Evolutionary conservation across 2,888 invertebrate genomes (phyloP).

Genomic region (Acrocera orbiculus): DNA sequence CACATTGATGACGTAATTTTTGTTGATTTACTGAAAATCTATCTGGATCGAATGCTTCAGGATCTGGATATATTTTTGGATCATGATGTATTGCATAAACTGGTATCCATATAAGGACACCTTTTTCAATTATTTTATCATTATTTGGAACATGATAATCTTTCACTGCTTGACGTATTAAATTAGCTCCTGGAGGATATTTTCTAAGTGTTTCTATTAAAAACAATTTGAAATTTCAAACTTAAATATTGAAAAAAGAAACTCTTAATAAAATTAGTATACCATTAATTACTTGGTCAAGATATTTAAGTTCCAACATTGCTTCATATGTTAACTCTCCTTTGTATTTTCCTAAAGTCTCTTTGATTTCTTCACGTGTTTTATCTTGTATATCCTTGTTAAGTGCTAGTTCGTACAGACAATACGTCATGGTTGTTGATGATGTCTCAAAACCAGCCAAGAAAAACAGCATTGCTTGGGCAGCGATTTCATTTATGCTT

Average conservation of each 20-base stretch:
- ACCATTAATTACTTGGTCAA: conserved; percentile 30
- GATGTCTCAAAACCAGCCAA: conserved; percentile 33
- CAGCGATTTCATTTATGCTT: conserved; percentile 22
- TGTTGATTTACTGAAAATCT: conserved; percentile 32
- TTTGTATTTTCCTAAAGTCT: conserved; percentile 18
- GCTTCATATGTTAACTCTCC: conserved; percentile 28
- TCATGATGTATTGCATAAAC: conserved; percentile 36
- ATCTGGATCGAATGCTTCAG: conserved; percentile 38
- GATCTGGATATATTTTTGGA: conserved; percentile 36
- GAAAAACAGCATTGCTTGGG: conserved; percentile 32
- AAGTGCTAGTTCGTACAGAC: conserved; percentile 26
- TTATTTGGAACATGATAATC: conserved; percentile 22
- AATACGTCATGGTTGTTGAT: conserved; percentile 27
- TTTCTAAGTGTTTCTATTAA: conserved; percentile 30
- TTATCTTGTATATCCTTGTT: conserved; percentile 29
- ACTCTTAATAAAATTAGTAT: background rate
- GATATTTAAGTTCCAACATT: conserved; percentile 27
- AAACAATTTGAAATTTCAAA: background rate
- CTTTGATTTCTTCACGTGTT: conserved; percentile 21
- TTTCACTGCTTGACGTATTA: conserved; percentile 22
- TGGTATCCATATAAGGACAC: conserved; percentile 33
- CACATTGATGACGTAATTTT: conserved; percentile 14
- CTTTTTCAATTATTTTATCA: conserved; percentile 23
- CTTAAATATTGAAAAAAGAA: background rate
- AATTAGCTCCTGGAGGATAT: conserved; percentile 27